These are phyloP conservation scores for Polietes domitor DNA, from an alignment of 2,888 invertebrate genomes.

Conservation along the genomic window DNA sequence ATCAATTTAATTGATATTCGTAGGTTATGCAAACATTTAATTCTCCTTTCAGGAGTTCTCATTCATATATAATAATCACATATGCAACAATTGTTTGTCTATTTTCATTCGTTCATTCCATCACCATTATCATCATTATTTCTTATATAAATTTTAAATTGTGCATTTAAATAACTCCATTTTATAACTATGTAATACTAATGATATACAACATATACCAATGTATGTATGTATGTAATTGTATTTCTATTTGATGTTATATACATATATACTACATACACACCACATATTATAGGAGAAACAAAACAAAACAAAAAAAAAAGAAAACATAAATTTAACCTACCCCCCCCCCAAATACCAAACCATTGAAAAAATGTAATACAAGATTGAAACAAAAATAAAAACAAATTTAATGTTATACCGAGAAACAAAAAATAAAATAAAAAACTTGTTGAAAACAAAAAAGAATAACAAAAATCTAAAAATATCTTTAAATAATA, in stretches of 20 bases:
- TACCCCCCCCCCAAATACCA: constrained; percentile 25
- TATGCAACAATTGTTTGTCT: too few species aligned
- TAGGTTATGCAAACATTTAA: neutral
- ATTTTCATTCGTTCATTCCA: constrained; percentile 31
- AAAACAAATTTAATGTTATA: constrained; percentile 65
- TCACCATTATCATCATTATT: neutral
- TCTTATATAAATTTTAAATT: neutral
- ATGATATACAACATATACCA: neutral
- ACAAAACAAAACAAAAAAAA: constrained; percentile 25
- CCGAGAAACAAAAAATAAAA: neutral
- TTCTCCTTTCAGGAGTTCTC: neutral
- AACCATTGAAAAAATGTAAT: constrained; percentile 49
- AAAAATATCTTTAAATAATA: constrained; percentile 50
- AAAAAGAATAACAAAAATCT: constrained; percentile 38
- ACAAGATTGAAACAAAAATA: constrained; percentile 64
- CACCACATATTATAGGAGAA: constrained; percentile 38
- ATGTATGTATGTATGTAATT: constrained; percentile 25
- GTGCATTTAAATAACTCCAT: constrained; percentile 28
- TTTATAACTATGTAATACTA: constrained; percentile 26
- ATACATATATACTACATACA: constrained; percentile 24
- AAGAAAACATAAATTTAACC: constrained; percentile 15
- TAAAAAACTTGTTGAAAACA: constrained; percentile 50
- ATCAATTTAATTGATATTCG: neutral
- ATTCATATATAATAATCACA: too few species aligned
- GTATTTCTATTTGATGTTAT: constrained; percentile 47